These are phyloP conservation scores for Drosophila pegasa DNA, from an alignment of 2,888 invertebrate species.

Conservation along the genomic window DNA sequence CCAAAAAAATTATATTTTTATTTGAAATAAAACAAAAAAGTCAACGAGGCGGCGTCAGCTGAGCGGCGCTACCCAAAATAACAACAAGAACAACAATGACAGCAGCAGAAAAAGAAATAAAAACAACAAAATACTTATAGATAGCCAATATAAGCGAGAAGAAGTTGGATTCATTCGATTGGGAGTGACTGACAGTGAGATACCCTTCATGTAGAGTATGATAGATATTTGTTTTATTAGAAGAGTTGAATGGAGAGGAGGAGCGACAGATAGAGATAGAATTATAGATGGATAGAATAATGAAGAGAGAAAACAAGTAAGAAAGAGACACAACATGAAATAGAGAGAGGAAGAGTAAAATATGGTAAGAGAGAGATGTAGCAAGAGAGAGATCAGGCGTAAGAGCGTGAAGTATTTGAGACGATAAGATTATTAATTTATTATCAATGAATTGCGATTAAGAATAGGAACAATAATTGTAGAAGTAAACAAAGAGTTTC, in stretches of 20 bases:
- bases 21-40: conserved; percentile 16
- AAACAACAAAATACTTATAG: conserved; percentile 40
- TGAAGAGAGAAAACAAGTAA: background rate
- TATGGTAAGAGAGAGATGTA: background rate
- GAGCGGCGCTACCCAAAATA: conserved; percentile 36
- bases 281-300: background rate
- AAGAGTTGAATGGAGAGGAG: background rate
- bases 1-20: background rate
- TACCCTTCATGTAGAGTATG: conserved; percentile 3
- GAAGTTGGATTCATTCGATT: background rate
- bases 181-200: background rate
- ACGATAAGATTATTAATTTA: background rate
- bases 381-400: background rate
- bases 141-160: conserved; percentile 26
- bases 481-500: too few species aligned
- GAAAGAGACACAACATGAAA: background rate
- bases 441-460: background rate
- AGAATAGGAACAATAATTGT: background rate
- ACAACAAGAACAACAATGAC: conserved; percentile 16
- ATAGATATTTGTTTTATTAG: background rate
- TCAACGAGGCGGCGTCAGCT: conserved; percentile 46
- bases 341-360: background rate
- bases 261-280: background rate
- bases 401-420: background rate
- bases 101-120: conserved; percentile 5